phyloP scores from a whole-genome alignment of 1,140 invertebrate species.

The Polypedilum pembai region DNA sequence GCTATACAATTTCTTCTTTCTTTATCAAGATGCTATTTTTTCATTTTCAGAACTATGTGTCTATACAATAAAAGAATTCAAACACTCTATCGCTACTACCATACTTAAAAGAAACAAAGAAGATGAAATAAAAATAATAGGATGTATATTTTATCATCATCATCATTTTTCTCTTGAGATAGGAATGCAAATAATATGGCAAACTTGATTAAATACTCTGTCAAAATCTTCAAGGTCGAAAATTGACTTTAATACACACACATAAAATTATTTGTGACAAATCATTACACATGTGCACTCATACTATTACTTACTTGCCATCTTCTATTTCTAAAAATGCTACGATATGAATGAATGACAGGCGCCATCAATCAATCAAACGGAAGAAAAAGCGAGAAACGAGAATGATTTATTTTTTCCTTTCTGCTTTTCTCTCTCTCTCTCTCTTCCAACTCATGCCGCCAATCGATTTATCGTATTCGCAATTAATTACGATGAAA shows the following conservation, averaged over 20 bases:
- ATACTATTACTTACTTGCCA: neutral
- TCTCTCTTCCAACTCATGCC: neutral
- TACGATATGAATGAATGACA: slow-evolving; percentile 1
- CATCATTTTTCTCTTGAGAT: too few relatives aligned
- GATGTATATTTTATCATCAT: too few relatives aligned
- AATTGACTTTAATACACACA: neutral
- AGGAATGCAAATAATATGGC: too few relatives aligned
- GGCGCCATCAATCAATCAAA: slow-evolving; percentile 15
- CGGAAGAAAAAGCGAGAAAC: neutral
- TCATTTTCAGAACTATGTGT: too few relatives aligned
- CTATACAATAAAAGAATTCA: too few relatives aligned
- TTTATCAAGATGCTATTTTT: too few relatives aligned
- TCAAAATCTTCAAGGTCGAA: neutral
- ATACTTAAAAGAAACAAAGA: too few relatives aligned
- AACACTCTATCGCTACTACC: too few relatives aligned
- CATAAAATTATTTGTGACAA: neutral
- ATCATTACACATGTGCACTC: slow-evolving; percentile 5
- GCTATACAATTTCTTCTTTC: too few relatives aligned
- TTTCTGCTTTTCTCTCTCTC: neutral
- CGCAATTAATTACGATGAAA: neutral
- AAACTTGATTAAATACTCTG: neutral
- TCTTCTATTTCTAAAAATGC: neutral
- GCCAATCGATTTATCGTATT: neutral
- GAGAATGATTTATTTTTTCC: slow-evolving; percentile 19
- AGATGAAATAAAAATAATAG: too few relatives aligned